A percentile compares a stretch with the other conserved stretches of the same genome.
phyloP scores from a whole-genome alignment of 2,888 invertebrate species.

The Lepidochitona cinerea region DNA sequence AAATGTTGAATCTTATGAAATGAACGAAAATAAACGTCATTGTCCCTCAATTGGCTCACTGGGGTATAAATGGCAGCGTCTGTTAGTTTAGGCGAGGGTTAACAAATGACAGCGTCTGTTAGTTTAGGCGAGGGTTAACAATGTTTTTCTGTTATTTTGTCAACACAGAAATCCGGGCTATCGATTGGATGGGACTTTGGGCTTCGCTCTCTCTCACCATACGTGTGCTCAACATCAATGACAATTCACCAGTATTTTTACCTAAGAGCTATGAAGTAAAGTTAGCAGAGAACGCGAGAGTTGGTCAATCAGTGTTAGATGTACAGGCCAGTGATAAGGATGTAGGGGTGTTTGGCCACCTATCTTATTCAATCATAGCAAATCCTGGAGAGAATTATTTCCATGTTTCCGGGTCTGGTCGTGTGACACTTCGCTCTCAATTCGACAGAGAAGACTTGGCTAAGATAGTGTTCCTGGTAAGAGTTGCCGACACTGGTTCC shows the following conservation, averaged over 20 bases:
- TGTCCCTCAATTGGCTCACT: too few species aligned
- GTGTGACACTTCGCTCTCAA: background rate
- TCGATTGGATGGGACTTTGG: background rate
- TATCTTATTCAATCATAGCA: background rate
- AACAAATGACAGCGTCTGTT: too few species aligned
- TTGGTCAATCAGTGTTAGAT: background rate
- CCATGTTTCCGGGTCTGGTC: background rate
- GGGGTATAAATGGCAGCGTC: too few species aligned
- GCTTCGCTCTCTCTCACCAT: background rate
- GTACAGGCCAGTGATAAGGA: background rate
- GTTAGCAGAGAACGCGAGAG: background rate
- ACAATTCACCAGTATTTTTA: background rate
- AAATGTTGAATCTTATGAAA: too few species aligned
- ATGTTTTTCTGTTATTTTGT: too few species aligned
- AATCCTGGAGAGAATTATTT: background rate
- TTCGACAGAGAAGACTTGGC: background rate
- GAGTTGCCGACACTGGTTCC: background rate
- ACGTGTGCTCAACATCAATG: background rate
- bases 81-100: too few species aligned
- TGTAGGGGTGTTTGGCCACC: background rate
- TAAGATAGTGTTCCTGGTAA: background rate
- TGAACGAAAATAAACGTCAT: too few species aligned
- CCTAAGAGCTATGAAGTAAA: background rate
- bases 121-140: too few species aligned
- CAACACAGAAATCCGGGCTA: background rate